Evolutionary conservation across 1,140 invertebrate genomes (phyloP), one percentile per base, ranked within the genome.

Genomic region (Drosophila grimshawi): DNA sequence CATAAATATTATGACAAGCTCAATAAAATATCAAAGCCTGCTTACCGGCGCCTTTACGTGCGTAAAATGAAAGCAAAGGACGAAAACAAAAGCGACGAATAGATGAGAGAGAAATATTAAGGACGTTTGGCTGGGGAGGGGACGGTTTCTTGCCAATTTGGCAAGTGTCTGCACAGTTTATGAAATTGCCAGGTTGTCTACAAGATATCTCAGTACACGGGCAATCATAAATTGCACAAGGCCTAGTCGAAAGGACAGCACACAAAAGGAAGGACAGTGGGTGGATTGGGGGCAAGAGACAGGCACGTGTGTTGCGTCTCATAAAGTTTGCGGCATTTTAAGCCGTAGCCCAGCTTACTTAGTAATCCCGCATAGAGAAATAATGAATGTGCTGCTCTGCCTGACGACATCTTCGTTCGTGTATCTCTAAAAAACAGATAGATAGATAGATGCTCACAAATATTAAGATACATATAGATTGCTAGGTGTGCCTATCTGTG

Each of bases 311-410:
- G 80, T 78, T 88, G 85, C 70, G 80, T 78, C 85, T 78, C 78
- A 89, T 89, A 89, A 88, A 88, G 85, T 88, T 88, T 88, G 85
- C 70, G 86, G 85, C 77, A 89, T 81, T 88, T 88, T 88, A 88
- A 88, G 85, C 85, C 79, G 68, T 70, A 76, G 61, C 73, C 85
- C 67, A 33, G 85, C 85, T 88, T 88, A 88, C 70, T 79, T 39
- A 67, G 75, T 88, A 88, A 89, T 88, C 85, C 85, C 64, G 71
- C 83, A 75, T 85, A 73, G 85, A 81, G 80, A 85, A 85, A 89
- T 88, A 88, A 88, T 88, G 85, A 89, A 81, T 85, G 80, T 89
- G 71, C 71, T 76, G 72, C 64, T 77, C 79, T 81, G 76, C 65
- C 77, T 65, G 52, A 69, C 41, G 32, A 53, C 57, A 72, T 73